Base-by-base conservation (phyloP, 2,888 invertebrate genomes). In the Cheilosia vulpina region DNA sequence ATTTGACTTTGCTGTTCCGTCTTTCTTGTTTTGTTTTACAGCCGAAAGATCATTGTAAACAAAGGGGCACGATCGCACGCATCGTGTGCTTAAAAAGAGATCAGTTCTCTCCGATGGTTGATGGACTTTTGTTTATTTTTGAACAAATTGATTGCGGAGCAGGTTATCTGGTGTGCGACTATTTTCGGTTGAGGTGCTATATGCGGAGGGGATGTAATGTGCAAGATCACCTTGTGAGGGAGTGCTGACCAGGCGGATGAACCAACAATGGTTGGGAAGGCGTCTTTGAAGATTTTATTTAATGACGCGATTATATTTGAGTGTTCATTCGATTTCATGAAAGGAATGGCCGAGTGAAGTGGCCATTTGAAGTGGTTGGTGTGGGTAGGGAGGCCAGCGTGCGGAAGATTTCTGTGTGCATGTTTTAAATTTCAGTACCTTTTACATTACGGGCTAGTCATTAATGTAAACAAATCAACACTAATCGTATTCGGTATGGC, bases 11-110 rank as follows among this genome's bases (percentile, higher is more conserved):
- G 3, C 38, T 38, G 38, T 13, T 38, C 4, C 38, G 4, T 50
- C 45, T 73, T 53, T 63, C 47, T 43, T 41, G 38, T 34, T 65
- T 65, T 58, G 43, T 72, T 66, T 43, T 66, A 66, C 73, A 53
- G 41, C 15, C 21, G 2, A 13, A 6, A 47, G 62, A 72, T 75
- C 21, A 34, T 71, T 79, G 75, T 84, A 84, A 84, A 84, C 80
- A 84, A 84, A 79, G 52, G 52, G 80, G 7, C 63, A 69, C 83
- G 83, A 75, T 79, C 73, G 19, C 60, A 71, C 60, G 58, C 58
- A 60, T 68, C 47, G 71, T 60, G 77, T 24, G 66, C 31, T 72
- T 58, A 71, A 71, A 53, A 60, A 53, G 63, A 27, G 71, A 77
- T 82, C 82, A 66, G 7, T 47, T 57, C 13, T 38, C 3, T 4